These are phyloP conservation scores for Rhynchotus rufescens DNA, from an alignment of 2,797 vertebrate species.

Conservation along the genomic window DNA sequence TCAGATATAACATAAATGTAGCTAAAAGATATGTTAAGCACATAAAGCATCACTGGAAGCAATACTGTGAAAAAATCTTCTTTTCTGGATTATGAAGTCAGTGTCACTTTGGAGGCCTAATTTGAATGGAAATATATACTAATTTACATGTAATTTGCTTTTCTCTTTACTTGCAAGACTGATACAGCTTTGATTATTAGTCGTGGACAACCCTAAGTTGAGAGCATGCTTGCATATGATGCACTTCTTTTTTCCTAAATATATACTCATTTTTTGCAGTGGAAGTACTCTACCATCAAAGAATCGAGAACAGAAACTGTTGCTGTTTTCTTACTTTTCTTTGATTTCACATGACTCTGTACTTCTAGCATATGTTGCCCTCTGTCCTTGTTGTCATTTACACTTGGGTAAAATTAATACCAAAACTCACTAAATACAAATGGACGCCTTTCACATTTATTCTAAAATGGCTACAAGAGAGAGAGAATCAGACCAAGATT, in stretches of 20 bases:
- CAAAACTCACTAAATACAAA: background rate
- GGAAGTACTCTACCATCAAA: background rate
- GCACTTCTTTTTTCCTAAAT: background rate
- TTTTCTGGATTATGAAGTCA: background rate
- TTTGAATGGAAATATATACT: background rate
- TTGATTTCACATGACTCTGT: background rate
- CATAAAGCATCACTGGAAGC: background rate
- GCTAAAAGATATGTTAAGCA: background rate
- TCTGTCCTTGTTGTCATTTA: background rate
- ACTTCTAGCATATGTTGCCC: background rate
- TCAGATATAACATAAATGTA: background rate
- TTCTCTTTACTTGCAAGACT: background rate
- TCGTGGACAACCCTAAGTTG: background rate
- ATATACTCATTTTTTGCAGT: background rate
- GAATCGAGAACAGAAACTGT: background rate
- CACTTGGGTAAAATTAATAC: constrained; percentile 19
- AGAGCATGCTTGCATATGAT: background rate
- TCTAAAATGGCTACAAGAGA: constrained; percentile 32
- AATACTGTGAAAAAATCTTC: background rate
- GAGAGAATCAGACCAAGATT: constrained; percentile 23
- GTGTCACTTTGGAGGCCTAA: background rate
- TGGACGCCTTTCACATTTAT: constrained; percentile 41
- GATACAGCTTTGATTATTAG: background rate
- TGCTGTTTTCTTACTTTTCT: background rate
- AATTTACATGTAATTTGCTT: constrained; percentile 8